Evolutionary conservation across 2,113 vertebrate species (phyloP).

Genomic region (Triplophysa tibetana): DNA sequence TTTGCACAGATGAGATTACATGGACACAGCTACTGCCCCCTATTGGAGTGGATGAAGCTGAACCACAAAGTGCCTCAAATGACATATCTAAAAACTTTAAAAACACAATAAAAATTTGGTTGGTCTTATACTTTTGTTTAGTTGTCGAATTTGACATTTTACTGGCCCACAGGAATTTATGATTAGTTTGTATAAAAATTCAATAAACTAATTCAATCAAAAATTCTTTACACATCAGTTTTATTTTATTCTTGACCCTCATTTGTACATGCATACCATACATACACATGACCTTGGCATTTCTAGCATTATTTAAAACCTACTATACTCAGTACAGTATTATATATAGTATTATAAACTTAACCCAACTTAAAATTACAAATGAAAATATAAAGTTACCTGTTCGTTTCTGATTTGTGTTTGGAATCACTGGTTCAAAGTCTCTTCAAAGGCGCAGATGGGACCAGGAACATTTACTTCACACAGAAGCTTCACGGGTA

Average conservation of each 20-base stretch:
- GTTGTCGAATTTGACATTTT: background rate
- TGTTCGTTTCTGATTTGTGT: background rate
- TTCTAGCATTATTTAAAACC: no score
- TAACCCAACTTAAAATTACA: no score
- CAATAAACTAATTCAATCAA: background rate
- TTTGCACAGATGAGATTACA: constrained; percentile 82
- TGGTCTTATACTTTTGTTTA: background rate
- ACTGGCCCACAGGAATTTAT: background rate
- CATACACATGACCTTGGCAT: no score
- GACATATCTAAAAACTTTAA: constrained; percentile 16
- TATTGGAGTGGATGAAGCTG: background rate
- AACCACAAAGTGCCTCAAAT: constrained; percentile 42
- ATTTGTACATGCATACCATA: background rate
- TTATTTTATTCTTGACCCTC: background rate
- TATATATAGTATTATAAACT: no score
- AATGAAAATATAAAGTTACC: background rate
- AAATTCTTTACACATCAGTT: background rate
- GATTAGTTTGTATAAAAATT: background rate
- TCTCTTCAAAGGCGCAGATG: background rate
- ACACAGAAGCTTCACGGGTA: background rate
- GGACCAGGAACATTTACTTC: background rate
- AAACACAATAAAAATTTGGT: background rate
- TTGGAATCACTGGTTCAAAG: background rate
- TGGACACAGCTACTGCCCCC: background rate
- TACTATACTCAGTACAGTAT: no score